Evolutionary conservation across 2,888 invertebrate species (phyloP), one percentile per base, ranked within the genome.

Genomic region (Choreutis nemorana): DNA sequence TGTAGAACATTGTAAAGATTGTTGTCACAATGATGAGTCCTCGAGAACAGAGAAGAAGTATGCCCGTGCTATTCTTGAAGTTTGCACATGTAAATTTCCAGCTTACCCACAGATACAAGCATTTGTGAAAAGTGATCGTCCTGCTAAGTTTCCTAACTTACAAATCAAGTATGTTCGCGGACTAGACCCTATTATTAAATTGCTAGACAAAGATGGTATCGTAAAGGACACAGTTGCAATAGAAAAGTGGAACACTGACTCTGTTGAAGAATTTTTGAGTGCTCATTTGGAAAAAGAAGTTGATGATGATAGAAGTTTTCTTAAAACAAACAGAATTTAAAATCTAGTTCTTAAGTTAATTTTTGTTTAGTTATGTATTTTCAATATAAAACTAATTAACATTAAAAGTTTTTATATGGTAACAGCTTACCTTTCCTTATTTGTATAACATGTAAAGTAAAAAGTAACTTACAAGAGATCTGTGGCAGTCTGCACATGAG

Each of bases 21-120:
- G 94, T 52, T 94, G 94, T 55, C 85, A 89, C 36, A 83, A 83
- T 41, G 91, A 94, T 53, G 85, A 87, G 40, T 77, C 81, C 22
- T 81, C 83, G 4, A 81, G 84, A 2, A 81, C 82, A 7, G 75
- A 82, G 30, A 89, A 89, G 72, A 87, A 88, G 33, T 98, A 94
- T 63, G 91, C 96, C 1, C 90, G 87, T 58, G 98, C 97, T 1
- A 85, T 94, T 33, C 78, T 99, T 23, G 95, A 97, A 82, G 96
- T 98, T 4, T 99, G 98, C 60, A 96, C 96, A 28, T 99, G 98
- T 72, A 98, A 98, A 81, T 95, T 98, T 80, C 94, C 95, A 34
- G 90, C 94, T 4, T 98, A 94, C 83, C 97, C 98, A 22, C 97
- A 98, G 81, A 95, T 97, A 48, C 94, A 97, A 81, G 98, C 98